A percentile compares a stretch with the other conserved stretches of the same genome.
Evolutionary conservation across 2,113 vertebrate species (phyloP).

Genomic region (Spermophilus dauricus): DNA sequence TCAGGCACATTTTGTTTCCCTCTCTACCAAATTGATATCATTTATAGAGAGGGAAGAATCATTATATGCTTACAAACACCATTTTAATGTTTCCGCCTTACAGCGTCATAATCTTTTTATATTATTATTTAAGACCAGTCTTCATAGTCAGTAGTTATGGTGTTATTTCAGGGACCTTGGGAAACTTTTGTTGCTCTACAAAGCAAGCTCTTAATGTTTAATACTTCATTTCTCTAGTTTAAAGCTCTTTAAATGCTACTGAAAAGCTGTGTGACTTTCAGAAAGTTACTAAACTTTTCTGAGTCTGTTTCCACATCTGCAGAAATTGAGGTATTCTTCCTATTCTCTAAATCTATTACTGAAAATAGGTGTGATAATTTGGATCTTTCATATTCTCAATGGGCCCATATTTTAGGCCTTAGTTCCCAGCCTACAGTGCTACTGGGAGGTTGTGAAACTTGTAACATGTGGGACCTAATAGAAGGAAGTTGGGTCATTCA

Average conservation of each 20-base stretch:
- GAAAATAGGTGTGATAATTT: neutral
- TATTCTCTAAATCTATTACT: neutral
- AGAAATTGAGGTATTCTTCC: neutral
- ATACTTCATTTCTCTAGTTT: neutral
- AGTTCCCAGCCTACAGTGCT: neutral
- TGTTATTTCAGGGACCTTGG: neutral
- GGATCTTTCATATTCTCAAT: neutral
- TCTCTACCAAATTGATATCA: constrained; percentile 21
- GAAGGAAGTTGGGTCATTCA: neutral
- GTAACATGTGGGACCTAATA: neutral
- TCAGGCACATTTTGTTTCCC: neutral
- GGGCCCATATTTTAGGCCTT: neutral
- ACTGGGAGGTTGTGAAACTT: neutral
- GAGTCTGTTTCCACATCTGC: neutral
- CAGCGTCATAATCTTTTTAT: constrained; percentile 17
- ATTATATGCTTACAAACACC: neutral
- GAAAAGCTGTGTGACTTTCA: neutral
- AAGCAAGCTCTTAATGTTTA: constrained; percentile 49
- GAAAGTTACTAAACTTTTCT: neutral
- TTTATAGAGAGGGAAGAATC: constrained; percentile 38
- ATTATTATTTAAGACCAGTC: neutral
- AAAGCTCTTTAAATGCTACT: neutral
- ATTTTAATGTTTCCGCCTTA: constrained; percentile 30
- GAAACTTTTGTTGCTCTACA: neutral
- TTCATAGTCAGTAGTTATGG: neutral